phyloP scores from a whole-genome alignment of 2,888 invertebrate genomes.

The Mechanitis mazaeus region DNA sequence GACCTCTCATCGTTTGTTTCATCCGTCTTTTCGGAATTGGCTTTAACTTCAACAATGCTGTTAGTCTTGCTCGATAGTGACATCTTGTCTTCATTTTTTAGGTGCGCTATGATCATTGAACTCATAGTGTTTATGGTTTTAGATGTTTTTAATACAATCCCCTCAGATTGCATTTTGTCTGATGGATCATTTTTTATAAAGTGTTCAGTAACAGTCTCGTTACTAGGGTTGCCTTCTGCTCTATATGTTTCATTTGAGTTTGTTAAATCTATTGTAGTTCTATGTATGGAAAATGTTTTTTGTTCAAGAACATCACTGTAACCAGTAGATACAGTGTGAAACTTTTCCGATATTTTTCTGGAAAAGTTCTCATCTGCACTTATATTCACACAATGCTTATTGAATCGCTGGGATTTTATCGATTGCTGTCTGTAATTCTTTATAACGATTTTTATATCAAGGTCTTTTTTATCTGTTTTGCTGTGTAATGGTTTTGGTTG shows the following conservation, averaged over 20 bases:
- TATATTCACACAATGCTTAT: conserved; percentile 12
- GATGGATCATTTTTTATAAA: conserved; percentile 21
- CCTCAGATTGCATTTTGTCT: conserved; percentile 25
- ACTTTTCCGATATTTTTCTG: conserved; percentile 50
- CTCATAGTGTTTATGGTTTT: conserved; percentile 11
- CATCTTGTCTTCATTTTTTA: too few species aligned
- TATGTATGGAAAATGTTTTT: conserved; percentile 44
- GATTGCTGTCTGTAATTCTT: conserved; percentile 31
- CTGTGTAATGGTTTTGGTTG: conserved; percentile 29
- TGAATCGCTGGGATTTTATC: conserved; percentile 23
- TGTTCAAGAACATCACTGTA: conserved; percentile 41
- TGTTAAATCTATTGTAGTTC: conserved; percentile 43
- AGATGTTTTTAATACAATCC: conserved; percentile 18
- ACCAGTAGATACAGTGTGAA: conserved; percentile 54
- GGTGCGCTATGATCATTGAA: neutral
- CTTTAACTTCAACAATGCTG: neutral
- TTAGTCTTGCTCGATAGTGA: too few species aligned
- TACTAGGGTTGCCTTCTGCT: conserved; percentile 9
- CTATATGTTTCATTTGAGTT: conserved; percentile 19
- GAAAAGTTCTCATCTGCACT: conserved; percentile 38
- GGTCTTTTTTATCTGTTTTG: conserved; percentile 44
- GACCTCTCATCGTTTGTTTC: conserved; percentile 18
- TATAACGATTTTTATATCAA: conserved; percentile 56
- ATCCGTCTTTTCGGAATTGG: neutral
- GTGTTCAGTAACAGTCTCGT: conserved; percentile 21